Evolutionary conservation across 2,113 vertebrate species (phyloP), one percentile per base, ranked within the genome.

Genomic region (Cariama cristata): DNA sequence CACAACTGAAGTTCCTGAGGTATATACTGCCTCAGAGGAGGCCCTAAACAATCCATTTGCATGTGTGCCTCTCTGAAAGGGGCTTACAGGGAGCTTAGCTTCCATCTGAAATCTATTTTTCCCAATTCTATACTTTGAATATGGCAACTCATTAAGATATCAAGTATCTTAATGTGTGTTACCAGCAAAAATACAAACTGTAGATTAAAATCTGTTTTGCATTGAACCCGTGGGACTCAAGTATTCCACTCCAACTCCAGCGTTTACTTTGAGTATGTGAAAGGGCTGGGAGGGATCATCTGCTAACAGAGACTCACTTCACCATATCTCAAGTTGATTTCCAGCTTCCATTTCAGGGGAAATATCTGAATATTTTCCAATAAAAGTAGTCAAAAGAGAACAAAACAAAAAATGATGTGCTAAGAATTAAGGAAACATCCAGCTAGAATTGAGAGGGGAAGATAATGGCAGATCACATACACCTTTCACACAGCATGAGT

Each of bases 101-200:
- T 82, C 91, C 93, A 91, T 82, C 81, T 96, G 94, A 94, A 96
- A 93, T 82, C 77, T 90, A 58, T 97, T 97, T 96, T 87, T 95
- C 69, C 56, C 5, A 1, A 79, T 91, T 95, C 76, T 71, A 35
- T 91, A 30, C 87, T 86, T 93, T 56, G 80, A 84, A 49, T 93
- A 82, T 85, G 62, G 73, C 87, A 96, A 90, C 77, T 91, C 53
- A 67, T 96, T 96, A 95, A 87, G 86, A 72, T 95, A 96, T 93
- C 84, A 91, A 89, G 19, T 94, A 72, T 94, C 92, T 76, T 93
- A 93, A 89, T 79, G 49, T 67, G 40, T 71, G 71, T 97, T 93
- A 97, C 84, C 77, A 85, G 77, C 60, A 94, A 95, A 97, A 97
- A 64, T 42, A 87, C 40, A 49, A 96, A 59, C 68, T 84, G 13